These are phyloP conservation scores for Lepidurus packardi DNA, from an alignment of 1,140 invertebrate genomes.

Conservation along the genomic window DNA sequence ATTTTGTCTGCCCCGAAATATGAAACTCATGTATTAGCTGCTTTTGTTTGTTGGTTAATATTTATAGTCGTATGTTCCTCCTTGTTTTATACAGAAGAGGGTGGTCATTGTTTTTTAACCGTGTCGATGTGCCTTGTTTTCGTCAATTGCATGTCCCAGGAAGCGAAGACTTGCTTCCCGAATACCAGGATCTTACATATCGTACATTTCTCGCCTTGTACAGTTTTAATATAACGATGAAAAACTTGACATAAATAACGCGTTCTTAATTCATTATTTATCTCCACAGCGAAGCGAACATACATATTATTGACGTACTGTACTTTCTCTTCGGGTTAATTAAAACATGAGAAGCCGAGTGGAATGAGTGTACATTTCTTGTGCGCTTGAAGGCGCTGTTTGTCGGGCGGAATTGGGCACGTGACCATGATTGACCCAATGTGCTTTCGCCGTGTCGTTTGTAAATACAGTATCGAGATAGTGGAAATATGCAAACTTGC, in stretches of 20 bases:
- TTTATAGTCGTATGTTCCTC: background rate
- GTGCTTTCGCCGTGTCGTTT: constrained; percentile 9
- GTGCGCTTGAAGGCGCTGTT: background rate
- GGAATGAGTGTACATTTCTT: background rate
- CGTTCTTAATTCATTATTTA: background rate
- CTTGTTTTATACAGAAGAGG: background rate
- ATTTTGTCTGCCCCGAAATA: background rate
- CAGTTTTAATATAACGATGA: constrained; percentile 2
- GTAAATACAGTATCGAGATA: background rate
- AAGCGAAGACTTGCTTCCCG: background rate
- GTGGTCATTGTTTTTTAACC: constrained; percentile 6
- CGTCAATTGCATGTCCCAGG: background rate
- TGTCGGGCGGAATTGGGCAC: background rate
- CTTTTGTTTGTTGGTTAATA: background rate
- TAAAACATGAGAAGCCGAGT: background rate
- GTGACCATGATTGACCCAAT: background rate
- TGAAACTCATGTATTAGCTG: background rate
- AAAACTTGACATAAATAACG: background rate
- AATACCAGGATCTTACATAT: constrained; percentile 22
- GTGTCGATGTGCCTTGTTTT: constrained; percentile 10
- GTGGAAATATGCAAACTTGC: background rate
- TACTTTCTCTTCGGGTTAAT: background rate
- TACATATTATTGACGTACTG: background rate
- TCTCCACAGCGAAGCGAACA: background rate
- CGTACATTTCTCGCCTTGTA: background rate